Conservation (phyloP, 2,888 invertebrate genomes). For the Acleris emargana region DNA sequence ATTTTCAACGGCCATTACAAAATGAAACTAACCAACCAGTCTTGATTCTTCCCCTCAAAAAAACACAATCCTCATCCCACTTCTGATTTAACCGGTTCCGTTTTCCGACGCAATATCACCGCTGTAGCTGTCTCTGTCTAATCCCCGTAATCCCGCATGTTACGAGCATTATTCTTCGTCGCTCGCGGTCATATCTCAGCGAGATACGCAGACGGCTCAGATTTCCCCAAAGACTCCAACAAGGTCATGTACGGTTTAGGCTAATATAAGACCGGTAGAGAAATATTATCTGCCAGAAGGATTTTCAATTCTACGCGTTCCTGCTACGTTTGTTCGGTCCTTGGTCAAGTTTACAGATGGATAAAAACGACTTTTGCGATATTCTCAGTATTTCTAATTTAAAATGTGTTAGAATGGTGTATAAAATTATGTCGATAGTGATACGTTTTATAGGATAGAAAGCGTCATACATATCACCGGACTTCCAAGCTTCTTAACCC, state of each 20-base stretch:
- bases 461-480: no score
- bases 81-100: conserved; percentile 6
- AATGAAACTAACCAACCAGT: no score
- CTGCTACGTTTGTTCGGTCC: neutral
- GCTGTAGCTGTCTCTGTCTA: conserved; percentile 26
- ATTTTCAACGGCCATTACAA: no score
- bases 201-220: conserved; percentile 20
- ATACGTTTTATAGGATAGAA: no score
- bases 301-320: conserved; percentile 9
- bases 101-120: conserved; percentile 28
- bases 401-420: no score
- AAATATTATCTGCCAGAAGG: conserved; percentile 21
- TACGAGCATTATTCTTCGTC: conserved; percentile 36
- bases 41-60: neutral
- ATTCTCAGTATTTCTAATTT: no score
- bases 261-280: conserved; percentile 25
- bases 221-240: conserved; percentile 26
- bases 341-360: no score
- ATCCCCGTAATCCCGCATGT: conserved; percentile 29
- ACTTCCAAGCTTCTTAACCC: no score
- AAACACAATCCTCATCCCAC: conserved; percentile 6
- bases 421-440: no score
- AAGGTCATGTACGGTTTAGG: conserved; percentile 30
- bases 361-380: no score
- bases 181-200: conserved; percentile 31